Evolutionary conservation across 2,888 invertebrate genomes (phyloP).

Genomic region (Lasioglossum lativentre): DNA sequence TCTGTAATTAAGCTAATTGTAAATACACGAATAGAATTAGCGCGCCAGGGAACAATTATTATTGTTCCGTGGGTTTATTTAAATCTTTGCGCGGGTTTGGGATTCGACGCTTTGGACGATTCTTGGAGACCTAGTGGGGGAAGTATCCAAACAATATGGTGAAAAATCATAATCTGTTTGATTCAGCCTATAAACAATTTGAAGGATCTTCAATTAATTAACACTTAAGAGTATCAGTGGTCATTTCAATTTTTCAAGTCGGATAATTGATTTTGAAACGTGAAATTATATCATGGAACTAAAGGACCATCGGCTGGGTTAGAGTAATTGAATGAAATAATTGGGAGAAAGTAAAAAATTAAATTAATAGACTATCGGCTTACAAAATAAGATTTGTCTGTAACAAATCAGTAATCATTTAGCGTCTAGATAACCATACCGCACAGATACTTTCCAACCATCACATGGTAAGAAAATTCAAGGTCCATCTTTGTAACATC

Average conservation of each 20-base stretch:
- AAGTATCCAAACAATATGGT: background rate
- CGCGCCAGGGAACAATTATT: background rate
- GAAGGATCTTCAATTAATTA: background rate
- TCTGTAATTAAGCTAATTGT: slow-evolving; percentile 58
- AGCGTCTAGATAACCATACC: background rate
- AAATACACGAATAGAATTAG: slow-evolving; percentile 53
- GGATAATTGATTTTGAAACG: too few relatives aligned
- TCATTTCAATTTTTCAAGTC: background rate
- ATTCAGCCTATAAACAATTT: background rate
- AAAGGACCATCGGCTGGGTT: too few relatives aligned
- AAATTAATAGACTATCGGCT: too few relatives aligned
- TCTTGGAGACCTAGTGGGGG: background rate
- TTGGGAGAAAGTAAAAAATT: too few relatives aligned
- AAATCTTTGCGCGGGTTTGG: slow-evolving; percentile 17
- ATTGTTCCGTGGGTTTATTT: slow-evolving; percentile 31
- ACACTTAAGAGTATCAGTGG: background rate
- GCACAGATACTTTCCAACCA: background rate
- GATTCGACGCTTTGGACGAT: background rate
- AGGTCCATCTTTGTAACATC: background rate
- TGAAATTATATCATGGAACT: background rate
- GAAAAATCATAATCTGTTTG: background rate
- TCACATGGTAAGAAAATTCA: background rate
- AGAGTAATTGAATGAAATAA: too few relatives aligned
- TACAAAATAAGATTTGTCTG: too few relatives aligned
- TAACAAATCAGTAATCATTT: too few relatives aligned